Base-by-base conservation (phyloP, 35 echinoderm and acorn worm genomes). In the Patiria miniata region DNA sequence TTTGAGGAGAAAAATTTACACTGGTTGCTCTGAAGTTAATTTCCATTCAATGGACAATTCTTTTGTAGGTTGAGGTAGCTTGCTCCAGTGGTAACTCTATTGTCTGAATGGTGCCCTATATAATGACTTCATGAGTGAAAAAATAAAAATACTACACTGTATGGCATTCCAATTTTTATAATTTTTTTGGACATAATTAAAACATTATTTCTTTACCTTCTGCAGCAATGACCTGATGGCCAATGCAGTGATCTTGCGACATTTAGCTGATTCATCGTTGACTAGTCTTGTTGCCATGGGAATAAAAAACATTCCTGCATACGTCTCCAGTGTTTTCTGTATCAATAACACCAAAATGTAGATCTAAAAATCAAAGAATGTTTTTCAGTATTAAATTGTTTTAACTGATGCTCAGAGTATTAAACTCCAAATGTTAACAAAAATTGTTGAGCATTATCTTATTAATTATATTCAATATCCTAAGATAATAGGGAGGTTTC, bases 231-330 rank as follows among this genome's bases (percentile, higher is more conserved):
- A 56, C 47, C 91, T 90, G 7, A 99, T 15, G 21, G 96, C 90
- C 77, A 91, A 68, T 15, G 96, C 96, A 26, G 86, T 79, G 22
- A 99, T 82, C 60, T 91, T 89, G 3, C 87, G 79, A 50, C 92
- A 95, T 23, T 94, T 91, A 2, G 89, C 76, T 16, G 96, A 92
- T 37, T 95, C 96, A 84, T 99, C 96, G 73, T 99, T 99, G 54
- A 99, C 83, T 7, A 94, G 82, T 15, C 89, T 18, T 37, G 93
- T 92, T 39, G 92, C 87, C 96, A 99, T 86, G 6, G 96, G 96
- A 53, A 99, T 81, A 40, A 85, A 98, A 76, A 95, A 99, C 54
- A 99, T 57, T 23, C 96, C 96, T 79, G 93, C 89, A 51, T 92
- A 76, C 14, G 81, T 33, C 16, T 77, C 73, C 32, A 99, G 77